A percentile compares a stretch with the other conserved stretches of the same genome.
phyloP scores from a whole-genome alignment of 92 coral and sea anemone species.

The Chrysogorgia sp. region DNA sequence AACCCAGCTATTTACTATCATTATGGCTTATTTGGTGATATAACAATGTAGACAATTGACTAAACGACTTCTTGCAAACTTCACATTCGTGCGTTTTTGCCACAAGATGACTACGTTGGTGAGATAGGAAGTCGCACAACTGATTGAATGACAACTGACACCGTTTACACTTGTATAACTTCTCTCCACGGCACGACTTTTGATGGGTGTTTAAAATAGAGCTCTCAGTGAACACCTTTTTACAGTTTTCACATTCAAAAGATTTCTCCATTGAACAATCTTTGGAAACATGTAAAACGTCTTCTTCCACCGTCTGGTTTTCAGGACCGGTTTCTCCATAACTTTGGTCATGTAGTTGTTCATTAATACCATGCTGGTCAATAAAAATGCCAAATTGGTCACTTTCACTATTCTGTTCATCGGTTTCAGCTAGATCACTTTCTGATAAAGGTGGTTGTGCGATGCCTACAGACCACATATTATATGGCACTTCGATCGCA shows the following conservation, averaged over 20 bases:
- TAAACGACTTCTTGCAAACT: background rate
- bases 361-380: too few species aligned
- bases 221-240: background rate
- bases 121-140: background rate
- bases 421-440: too few species aligned
- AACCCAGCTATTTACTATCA: too few species aligned
- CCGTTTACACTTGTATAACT: background rate
- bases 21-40: background rate
- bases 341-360: too few species aligned
- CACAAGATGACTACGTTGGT: background rate
- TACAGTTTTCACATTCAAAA: background rate
- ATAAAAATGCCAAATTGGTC: too few species aligned
- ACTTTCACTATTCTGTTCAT: too few species aligned
- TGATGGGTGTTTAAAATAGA: background rate
- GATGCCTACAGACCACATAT: background rate
- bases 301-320: too few species aligned
- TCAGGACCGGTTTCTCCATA: too few species aligned
- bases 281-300: too few species aligned
- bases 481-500: background rate
- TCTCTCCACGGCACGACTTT: background rate
- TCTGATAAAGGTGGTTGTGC: background rate
- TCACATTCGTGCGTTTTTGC: background rate
- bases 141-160: background rate
- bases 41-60: conserved; percentile 5
- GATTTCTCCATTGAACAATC: background rate